Base-by-base conservation (phyloP, 2,888 invertebrate species). In the Seira sanloemensis region DNA sequence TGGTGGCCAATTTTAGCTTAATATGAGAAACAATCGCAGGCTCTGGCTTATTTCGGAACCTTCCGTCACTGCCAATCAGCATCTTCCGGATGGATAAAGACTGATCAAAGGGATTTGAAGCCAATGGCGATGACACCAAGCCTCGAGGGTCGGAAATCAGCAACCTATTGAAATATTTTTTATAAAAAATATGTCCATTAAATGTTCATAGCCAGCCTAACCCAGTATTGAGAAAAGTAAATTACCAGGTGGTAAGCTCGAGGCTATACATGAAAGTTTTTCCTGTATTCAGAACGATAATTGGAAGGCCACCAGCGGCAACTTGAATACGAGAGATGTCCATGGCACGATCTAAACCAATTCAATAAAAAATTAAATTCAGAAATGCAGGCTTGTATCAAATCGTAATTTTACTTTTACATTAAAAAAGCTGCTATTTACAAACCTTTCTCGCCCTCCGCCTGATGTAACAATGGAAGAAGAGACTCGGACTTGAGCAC, bases 211-310 rank as follows among this genome's bases (percentile, higher is more conserved):
- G n/a, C n/a, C n/a, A n/a, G n/a, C n/a, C n/a, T n/a, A n/a, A n/a
- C n/a, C 7, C 37, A 37, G 7, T 37, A 37, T 9, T 9, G 37
- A 9, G 37, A 37, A 37, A 37, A 37, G 37, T 5, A 21, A 24
- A 75, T 23, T 68, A 88, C 97, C 96, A 95, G 2, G 95, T 93
- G 90, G 94, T 94, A 90, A 98, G 92, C 90, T 95, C 94, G 88
- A 93, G 92, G 89, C 95, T 95, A 91, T 95, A 98, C 81, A 96
- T 94, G 90, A 95, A 98, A 1, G 97, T 95, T 90, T 95, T 94
- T 24, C 97, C 96, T 90, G 95, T 96, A 37, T 95, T 95, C 46
- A 98, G 93, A n/a, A 95, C 94, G 87, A 98, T 93, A 90, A 97
- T 93, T 0, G 97, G 97, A 90, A 94, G 93, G 25, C 96, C 96